Base-by-base conservation (phyloP, 2,888 invertebrate genomes). In the Sisyra nigra region DNA sequence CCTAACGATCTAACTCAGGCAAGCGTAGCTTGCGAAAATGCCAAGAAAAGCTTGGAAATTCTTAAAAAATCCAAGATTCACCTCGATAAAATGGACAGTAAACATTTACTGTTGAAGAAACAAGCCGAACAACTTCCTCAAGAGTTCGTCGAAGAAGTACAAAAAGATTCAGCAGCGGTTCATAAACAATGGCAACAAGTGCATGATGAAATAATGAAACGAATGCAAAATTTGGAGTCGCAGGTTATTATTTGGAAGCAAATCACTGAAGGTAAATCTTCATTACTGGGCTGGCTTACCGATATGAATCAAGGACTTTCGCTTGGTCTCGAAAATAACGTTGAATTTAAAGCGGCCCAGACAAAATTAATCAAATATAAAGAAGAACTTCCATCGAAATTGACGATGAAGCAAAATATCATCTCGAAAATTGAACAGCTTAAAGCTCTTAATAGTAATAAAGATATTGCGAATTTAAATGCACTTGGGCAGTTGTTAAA, bases 161-260 rank as follows among this genome's bases (percentile, higher is more conserved):
- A 71, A 53, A 67, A 73, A 43, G 74, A 80, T 31, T 62, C 84
- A 45, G 63, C 72, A 41, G 65, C 68, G 42, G 70, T 76, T 1
- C 77, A 80, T 48, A 69, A 72, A 17, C 69, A 71, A 13, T 85
- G 82, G 75, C 80, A 81, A 46, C 73, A 76, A 49, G 67, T 74
- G 1, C 78, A 81, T 52, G 80, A 83, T 47, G 72, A 73, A 39
- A 71, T 84, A 3, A 70, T 80, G 5, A 81, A 80, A 50, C 72
- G 77, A 50, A 76, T 80, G 15, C 86, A 88, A 58, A 77, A 78
- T 42, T 73, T 83, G 40, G 93, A 94, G 62, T 84, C 87, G 0
- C 89, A 93, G 61, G 70, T 82, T 0, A 80, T 86, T n/a, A 81
- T 92, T 42, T 93, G 92, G 91, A 82, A 87, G 53, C 89, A 92